Conservation (phyloP, 2,113 vertebrate genomes). For the Cryptomyrus ogoouensis region DNA sequence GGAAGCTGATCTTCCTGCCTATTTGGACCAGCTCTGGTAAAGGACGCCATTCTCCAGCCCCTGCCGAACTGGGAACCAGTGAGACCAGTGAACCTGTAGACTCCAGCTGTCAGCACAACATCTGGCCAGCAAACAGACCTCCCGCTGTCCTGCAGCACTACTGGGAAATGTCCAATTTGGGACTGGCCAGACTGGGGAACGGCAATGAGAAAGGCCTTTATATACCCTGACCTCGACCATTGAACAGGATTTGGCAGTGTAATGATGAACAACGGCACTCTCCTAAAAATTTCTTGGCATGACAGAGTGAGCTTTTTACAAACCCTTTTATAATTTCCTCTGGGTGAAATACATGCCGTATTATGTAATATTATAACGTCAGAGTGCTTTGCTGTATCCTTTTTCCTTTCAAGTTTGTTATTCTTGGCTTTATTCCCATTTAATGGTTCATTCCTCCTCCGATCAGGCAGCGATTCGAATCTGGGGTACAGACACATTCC, state of each 20-base stretch:
- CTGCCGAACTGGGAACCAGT: neutral
- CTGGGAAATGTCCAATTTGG: neutral
- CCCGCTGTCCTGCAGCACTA: neutral
- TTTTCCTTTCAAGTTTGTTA: neutral
- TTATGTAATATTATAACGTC: neutral
- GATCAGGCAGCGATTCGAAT: neutral
- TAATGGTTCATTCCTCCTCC: neutral
- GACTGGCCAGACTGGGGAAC: neutral
- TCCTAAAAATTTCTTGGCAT: neutral
- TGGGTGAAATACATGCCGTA: neutral
- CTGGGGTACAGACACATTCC: neutral
- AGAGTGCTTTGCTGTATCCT: neutral
- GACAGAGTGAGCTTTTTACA: neutral
- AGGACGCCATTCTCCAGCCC: neutral
- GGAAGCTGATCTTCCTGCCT: conserved; percentile 21
- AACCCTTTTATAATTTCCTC: neutral
- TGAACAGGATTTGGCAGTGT: neutral
- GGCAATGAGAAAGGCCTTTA: neutral
- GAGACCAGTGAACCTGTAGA: conserved; percentile 18
- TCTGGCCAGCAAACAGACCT: neutral
- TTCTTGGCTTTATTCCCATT: neutral
- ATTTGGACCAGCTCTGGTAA: neutral
- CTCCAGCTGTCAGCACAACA: neutral
- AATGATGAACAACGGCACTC: neutral
- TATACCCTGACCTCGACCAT: neutral